phyloP scores from a whole-genome alignment of 2,113 vertebrate genomes.

The Saguinus imperator region DNA sequence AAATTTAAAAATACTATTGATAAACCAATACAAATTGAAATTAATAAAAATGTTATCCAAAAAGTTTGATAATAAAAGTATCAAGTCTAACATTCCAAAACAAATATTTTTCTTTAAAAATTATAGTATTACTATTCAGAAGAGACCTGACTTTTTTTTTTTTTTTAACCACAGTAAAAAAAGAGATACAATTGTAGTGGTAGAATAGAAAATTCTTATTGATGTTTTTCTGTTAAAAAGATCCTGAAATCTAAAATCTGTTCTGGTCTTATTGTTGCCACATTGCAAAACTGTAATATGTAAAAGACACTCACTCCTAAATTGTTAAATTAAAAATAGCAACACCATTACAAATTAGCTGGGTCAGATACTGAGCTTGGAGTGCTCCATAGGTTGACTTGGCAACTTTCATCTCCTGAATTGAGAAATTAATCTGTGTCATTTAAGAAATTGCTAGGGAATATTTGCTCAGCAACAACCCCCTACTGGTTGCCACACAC shows the following conservation, averaged over 20 bases:
- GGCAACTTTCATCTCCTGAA: background rate
- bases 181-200: background rate
- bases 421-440: background rate
- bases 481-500: background rate
- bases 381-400: background rate
- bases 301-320: background rate
- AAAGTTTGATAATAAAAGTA: background rate
- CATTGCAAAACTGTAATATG: background rate
- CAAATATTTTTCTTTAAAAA: background rate
- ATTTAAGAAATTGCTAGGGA: slow-evolving; percentile 14
- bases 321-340: slow-evolving; percentile 33
- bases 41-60: background rate
- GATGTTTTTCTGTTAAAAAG: background rate
- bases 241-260: background rate
- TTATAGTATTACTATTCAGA: background rate
- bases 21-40: background rate
- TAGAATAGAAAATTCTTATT: background rate
- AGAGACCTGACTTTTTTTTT: background rate
- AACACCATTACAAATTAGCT: background rate
- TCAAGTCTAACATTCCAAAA: background rate
- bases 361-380: background rate
- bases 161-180: background rate
- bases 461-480: background rate
- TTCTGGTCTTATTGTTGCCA: background rate
- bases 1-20: background rate